These are phyloP conservation scores for Arenaria interpres DNA, from an alignment of 2,113 vertebrate genomes.

Conservation along the genomic window DNA sequence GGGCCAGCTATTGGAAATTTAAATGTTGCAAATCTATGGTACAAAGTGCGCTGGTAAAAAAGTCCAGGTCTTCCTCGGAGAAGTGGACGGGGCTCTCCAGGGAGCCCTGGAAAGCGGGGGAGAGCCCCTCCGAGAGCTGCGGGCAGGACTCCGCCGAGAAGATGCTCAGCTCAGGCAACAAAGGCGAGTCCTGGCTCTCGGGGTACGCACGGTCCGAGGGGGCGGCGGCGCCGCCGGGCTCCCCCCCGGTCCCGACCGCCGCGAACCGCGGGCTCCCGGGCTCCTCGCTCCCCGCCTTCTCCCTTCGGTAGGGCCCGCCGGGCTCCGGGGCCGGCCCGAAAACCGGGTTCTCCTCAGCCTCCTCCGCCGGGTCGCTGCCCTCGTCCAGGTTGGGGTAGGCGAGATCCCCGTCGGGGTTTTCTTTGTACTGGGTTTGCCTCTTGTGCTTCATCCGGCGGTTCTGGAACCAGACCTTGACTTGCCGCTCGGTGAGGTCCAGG, in stretches of 20 bases:
- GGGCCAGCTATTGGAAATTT: constrained; percentile 75
- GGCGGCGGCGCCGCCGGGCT: neutral
- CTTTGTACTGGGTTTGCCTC: constrained; percentile 87
- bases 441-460: constrained; percentile 99
- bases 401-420: constrained; percentile 78
- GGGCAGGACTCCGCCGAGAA: constrained; percentile 82
- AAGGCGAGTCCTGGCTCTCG: constrained; percentile 72
- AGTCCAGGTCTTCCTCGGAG: constrained; percentile 92
- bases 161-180: constrained; percentile 80
- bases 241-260: constrained; percentile 60
- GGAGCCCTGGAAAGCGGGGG: constrained; percentile 79
- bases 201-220: constrained; percentile 66
- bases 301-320: constrained; percentile 18
- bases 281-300: constrained; percentile 45
- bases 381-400: constrained; percentile 74
- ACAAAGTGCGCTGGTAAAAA: constrained; percentile 92
- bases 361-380: constrained; percentile 77
- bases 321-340: constrained; percentile 52
- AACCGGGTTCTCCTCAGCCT: constrained; percentile 75
- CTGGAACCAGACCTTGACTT: constrained; percentile 99
- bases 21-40: constrained; percentile 88
- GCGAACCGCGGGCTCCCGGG: constrained; percentile 34
- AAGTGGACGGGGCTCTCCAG: constrained; percentile 87
- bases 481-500: constrained; percentile 91
- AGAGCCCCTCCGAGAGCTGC: constrained; percentile 77